phyloP scores from a whole-genome alignment of 2,888 invertebrate genomes.

The Rapana venosa region DNA sequence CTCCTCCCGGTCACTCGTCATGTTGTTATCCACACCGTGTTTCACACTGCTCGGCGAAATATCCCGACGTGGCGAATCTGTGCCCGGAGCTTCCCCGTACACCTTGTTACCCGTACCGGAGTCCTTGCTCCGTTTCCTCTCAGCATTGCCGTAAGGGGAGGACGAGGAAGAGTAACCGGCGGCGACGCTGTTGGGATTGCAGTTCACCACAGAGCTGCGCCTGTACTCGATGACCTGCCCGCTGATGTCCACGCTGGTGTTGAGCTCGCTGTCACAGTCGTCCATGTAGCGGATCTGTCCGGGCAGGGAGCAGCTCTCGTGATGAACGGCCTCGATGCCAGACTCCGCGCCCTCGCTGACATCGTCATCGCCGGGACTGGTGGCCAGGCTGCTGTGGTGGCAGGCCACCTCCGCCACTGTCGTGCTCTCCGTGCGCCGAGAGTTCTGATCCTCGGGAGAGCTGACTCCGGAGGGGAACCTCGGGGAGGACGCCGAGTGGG shows the following conservation, averaged over 20 bases:
- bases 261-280: not conserved
- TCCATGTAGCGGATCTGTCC: not conserved
- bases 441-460: not conserved
- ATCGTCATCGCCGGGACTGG: not conserved
- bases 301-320: not conserved
- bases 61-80: too few species aligned
- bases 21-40: not conserved
- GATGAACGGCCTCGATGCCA: not conserved
- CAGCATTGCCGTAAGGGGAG: not conserved
- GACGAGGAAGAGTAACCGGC: not conserved
- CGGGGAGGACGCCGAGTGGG: not conserved
- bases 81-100: not conserved
- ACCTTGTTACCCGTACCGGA: too few species aligned
- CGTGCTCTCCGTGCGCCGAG: constrained; percentile 30
- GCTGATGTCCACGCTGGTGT: not conserved
- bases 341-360: not conserved
- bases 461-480: not conserved
- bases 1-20: not conserved
- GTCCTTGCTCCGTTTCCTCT: not conserved
- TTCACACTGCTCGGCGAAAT: not conserved
- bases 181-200: not conserved
- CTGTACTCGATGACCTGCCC: not conserved
- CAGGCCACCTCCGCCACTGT: constrained; percentile 33
- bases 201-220: not conserved
- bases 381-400: constrained; percentile 8